phyloP scores from a whole-genome alignment of 1,140 invertebrate genomes.

The Saxidomus purpurata region DNA sequence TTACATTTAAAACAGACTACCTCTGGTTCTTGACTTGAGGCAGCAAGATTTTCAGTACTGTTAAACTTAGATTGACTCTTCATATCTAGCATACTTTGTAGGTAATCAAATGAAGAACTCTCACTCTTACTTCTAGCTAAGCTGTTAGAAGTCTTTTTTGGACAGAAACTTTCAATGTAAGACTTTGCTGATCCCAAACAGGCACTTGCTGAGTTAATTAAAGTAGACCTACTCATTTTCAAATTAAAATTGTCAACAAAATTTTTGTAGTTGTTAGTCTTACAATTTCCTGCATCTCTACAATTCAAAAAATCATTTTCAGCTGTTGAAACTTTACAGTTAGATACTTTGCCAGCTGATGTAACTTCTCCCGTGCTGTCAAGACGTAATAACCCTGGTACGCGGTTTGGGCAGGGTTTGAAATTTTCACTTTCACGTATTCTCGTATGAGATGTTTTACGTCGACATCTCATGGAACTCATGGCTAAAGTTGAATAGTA shows the following conservation, averaged over 20 bases:
- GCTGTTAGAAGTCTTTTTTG: neutral
- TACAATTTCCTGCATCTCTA: neutral
- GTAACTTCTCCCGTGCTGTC: conserved; percentile 70
- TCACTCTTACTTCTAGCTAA: conserved; percentile 7
- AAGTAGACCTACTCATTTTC: no score
- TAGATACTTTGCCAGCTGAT: conserved; percentile 30
- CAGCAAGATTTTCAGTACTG: neutral
- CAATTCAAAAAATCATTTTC: neutral
- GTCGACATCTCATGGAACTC: neutral
- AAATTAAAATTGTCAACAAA: neutral
- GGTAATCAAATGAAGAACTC: neutral
- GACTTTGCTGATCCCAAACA: neutral
- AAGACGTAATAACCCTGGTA: conserved; percentile 51
- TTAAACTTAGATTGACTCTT: neutral
- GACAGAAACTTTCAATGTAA: conserved; percentile 29
- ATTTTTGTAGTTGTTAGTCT: neutral
- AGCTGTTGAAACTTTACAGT: neutral
- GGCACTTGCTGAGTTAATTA: neutral
- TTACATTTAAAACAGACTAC: neutral
- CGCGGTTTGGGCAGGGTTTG: neutral
- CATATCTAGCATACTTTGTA: neutral
- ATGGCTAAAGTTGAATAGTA: neutral
- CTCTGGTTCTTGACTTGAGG: neutral
- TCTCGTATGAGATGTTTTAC: no score
- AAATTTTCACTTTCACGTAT: neutral